Conservation (phyloP, 2,797 vertebrate genomes). For the Chromobotia macracanthus region DNA sequence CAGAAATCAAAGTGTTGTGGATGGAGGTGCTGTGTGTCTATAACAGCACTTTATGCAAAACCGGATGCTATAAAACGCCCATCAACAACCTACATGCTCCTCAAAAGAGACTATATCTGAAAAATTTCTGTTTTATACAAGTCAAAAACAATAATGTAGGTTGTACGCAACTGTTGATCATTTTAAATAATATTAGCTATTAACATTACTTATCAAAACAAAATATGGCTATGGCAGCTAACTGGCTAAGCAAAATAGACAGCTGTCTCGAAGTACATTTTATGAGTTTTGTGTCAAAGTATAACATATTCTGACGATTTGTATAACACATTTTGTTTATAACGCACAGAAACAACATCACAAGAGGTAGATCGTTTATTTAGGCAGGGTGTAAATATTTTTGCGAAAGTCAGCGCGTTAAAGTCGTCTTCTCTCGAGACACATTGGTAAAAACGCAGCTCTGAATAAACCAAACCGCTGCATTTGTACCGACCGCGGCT, state of each 20-base stretch:
- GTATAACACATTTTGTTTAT: not conserved
- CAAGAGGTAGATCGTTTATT: not conserved
- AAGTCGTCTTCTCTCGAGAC: constrained; percentile 23
- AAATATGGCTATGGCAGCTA: constrained; percentile 17
- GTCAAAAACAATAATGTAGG: not conserved
- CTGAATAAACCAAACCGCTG: not conserved
- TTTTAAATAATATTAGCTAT: not conserved
- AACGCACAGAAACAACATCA: not conserved
- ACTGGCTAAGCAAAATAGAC: constrained; percentile 18
- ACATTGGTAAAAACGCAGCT: constrained; percentile 11
- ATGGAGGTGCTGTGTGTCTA: constrained; percentile 6
- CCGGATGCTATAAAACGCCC: constrained; percentile 41
- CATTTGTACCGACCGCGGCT: not conserved
- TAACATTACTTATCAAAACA: not conserved
- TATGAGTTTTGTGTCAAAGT: too few species aligned
- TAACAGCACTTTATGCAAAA: constrained; percentile 16
- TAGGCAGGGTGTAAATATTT: not conserved
- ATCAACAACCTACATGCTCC: not conserved
- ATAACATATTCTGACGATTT: too few species aligned
- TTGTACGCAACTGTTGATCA: not conserved
- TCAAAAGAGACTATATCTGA: not conserved
- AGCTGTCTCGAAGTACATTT: not conserved
- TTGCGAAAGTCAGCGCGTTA: not conserved
- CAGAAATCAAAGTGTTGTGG: constrained; percentile 15
- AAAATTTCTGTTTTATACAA: not conserved